Base-by-base conservation (phyloP, 1,140 invertebrate genomes). In the Drosophila grimshawi region DNA sequence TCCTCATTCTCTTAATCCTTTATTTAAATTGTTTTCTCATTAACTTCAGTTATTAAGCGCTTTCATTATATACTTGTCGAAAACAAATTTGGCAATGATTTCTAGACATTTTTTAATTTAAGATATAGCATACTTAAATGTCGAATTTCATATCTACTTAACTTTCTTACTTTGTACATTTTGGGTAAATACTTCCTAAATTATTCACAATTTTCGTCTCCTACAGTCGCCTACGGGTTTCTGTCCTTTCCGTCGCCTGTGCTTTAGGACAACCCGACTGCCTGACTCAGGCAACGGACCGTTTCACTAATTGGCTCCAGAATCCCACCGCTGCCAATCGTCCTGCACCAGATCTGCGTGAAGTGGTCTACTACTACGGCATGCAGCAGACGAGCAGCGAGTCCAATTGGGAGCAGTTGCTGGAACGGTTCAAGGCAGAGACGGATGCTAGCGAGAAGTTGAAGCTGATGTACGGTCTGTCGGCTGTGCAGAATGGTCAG, bases 341-440 rank as follows among this genome's bases (percentile, higher is more conserved):
- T 79, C 95, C 96, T 2, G 95, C 97, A 82, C 93, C 97, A n/a
- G 96, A 97, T 91, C 93, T 97, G 11, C 94, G 96, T 32, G 92
- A 93, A 33, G 91, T 95, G 2, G 92, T 96, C 10, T 97, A 96
- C 92, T 94, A 94, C 82, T 95, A 95, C 77, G 96, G 95, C 94
- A 94, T 93, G 93, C 81, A 88, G 63, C 67, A 86, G 72, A 56
- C 66, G 4, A 80, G 61, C 19, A 93, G 93, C 19, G 93, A 95
- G 51, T 78, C 91, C 1, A 94, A 95, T 41, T 98, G 98, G 97
- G 93, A 96, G n/a, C 86, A 92, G 51, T 81, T 98, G 72, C 97
- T 96, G 94, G 51, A 95, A 0, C 93, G 95, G 49, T 98, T 96
- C 90, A 67, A 94, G 19, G 92, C 92, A 0, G 97, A 98, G 90